Base-by-base conservation (phyloP, 2,797 vertebrate species). In the Eospalax fontanierii region DNA sequence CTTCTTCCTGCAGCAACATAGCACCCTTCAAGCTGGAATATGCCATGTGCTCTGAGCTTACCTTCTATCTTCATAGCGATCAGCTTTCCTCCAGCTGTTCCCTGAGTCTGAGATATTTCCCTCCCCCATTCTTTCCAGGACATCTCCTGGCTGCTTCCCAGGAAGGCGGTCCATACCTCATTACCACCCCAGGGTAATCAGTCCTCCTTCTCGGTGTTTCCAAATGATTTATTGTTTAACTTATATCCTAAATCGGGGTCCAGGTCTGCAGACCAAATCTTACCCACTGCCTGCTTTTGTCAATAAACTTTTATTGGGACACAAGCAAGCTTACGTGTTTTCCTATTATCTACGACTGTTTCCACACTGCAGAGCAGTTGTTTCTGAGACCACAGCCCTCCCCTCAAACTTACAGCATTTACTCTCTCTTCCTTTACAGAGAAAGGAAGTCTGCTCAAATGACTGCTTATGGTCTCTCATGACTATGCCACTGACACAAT, bases 261-360 rank as follows among this genome's bases (percentile, higher is more conserved):
- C 21, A 0, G 7, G 71, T n/a, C 68, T 28, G 12, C 30, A n/a
- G 85, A 73, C 65, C 30, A 57, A 68, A 33, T 43, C 87, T 38
- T 43, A 46, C 24, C 0, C 12, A 2, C 21, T 35, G 68, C 40
- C 24, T 57, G 11, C 28, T 65, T 43, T 63, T 78, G 75, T 83
- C 46, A 91, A 79, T 86, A 71, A 86, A 86, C 66, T 86, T 86
- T 86, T 86, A 86, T 71, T 71, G 57, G 83, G 83, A 86, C 24
- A 57, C 50, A 86, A 68, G 35, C 93, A 54, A 4, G 33, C 24
- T 74, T 50, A 28, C 14, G 54, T 11, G 22, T 71, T 68, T 75
- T 46, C 65, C 65, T 74, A 2, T 24, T 54, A 22, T 35, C 78
- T 68, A 1, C 10, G 46, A 33, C 78, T 38, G 28, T 70, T 40